Base-by-base conservation (phyloP, 30 jellyfish, hydroid and myxozoan genomes). In the Chrysaora quinquecirrha region DNA sequence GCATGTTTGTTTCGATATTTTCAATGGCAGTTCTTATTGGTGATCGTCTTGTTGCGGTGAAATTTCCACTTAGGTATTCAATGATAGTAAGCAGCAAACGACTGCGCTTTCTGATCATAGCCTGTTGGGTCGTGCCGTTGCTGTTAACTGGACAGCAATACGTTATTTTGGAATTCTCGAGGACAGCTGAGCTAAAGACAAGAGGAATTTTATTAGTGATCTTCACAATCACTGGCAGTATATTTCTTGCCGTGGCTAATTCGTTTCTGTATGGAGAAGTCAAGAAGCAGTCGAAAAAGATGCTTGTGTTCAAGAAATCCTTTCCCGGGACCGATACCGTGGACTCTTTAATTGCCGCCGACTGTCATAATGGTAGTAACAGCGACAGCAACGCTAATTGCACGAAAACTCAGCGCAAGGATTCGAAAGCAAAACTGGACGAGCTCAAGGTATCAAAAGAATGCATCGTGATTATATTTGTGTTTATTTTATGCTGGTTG, bases 1-100 rank as follows among this genome's bases (percentile, higher is more conserved):
- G 92, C 72, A 56, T 82, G 80, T 82, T 82, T 75, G 82, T 71
- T 2, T 82, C 92, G 32, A 82, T 82, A 18, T 24, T 82, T 28
- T 82, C 92, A 34, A 46, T 82, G 80, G 35, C 64, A 16, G 23
- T 82, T 79, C 74, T 82, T 1, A 67, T 85, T 9, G 76, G 28
- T 34, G 92, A 82, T 50, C 73, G 92, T 20, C 64, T 82, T 16
- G 47, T 82, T 7, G 85, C 92, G 0, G 63, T 82, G 12, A 29
- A 16, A 33, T 3, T 43, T 31, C 92, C 92, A 21, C 52, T 82
- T 30, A 30, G 64, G 20, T 69, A 82, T 70, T 54, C 31, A 2
- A 22, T 68, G 0, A 24, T 68, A 9, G 85, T 56, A 21, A 68
- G 79, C 10, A 35, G 71, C 32, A 48, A 34, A 16, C 79, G 85